Evolutionary conservation across 2,113 vertebrate genomes (phyloP).

Genomic region (Echinops telfairi): DNA sequence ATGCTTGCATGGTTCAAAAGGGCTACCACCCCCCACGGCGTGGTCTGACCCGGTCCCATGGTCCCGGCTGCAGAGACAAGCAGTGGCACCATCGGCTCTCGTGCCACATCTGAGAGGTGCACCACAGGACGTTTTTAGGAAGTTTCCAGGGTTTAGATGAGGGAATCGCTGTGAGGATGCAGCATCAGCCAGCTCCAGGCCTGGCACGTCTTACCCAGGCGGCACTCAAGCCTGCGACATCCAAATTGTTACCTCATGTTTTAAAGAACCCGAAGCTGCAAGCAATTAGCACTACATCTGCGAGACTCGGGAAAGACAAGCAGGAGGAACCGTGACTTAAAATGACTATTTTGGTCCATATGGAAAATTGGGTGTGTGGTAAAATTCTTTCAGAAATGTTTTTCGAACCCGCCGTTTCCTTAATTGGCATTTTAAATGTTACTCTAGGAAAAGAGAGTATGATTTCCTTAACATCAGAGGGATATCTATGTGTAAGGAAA

Average conservation of each 20-base stretch:
- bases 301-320: constrained; percentile 67
- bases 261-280: constrained; percentile 75
- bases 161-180: neutral
- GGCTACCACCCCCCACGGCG: constrained; percentile 29
- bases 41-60: constrained; percentile 18
- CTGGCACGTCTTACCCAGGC: constrained; percentile 74
- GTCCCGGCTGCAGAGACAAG: constrained; percentile 16
- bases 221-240: constrained; percentile 42
- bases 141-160: constrained; percentile 46
- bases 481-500: constrained; percentile 60
- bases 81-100: constrained; percentile 60
- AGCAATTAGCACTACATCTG: constrained; percentile 81
- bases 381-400: constrained; percentile 68
- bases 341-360: constrained; percentile 67
- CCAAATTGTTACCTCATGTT: constrained; percentile 79
- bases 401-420: constrained; percentile 60
- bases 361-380: constrained; percentile 57
- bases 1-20: constrained; percentile 34
- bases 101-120: neutral
- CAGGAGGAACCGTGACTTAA: constrained; percentile 37
- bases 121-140: constrained; percentile 29
- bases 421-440: constrained; percentile 66
- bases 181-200: constrained; percentile 41
- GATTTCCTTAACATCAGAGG: constrained; percentile 36
- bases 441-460: constrained; percentile 60